A percentile compares a stretch with the other conserved stretches of the same genome.
These are phyloP conservation scores for Chloroceryle inda DNA, from an alignment of 2,797 vertebrate species.

Conservation along the genomic window DNA sequence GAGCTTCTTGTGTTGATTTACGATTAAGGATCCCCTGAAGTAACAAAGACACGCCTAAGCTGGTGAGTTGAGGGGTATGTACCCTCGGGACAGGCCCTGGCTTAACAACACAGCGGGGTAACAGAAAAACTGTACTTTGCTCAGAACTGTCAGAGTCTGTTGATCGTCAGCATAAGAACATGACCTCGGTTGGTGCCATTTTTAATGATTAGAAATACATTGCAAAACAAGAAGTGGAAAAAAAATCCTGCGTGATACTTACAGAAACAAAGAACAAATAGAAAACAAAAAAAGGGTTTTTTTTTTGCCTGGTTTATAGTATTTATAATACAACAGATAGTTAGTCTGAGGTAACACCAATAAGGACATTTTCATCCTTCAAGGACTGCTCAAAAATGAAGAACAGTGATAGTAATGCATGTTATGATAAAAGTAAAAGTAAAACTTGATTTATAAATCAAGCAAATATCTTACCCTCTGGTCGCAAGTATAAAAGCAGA, in stretches of 20 bases:
- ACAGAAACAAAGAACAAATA: conserved; percentile 66
- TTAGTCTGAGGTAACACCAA: conserved; percentile 60
- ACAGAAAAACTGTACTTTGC: neutral
- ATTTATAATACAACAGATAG: conserved; percentile 47
- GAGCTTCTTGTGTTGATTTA: neutral
- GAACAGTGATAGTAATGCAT: conserved; percentile 56
- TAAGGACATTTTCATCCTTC: conserved; percentile 14
- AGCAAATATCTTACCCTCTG: conserved; percentile 57
- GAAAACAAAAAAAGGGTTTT: conserved; percentile 15
- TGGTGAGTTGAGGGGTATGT: neutral
- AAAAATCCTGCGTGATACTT: conserved; percentile 52
- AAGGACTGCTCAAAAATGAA: conserved; percentile 26
- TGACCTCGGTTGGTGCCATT: conserved; percentile 59
- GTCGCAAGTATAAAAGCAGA: conserved; percentile 69
- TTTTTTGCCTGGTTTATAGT: conserved; percentile 26
- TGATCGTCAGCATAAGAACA: conserved; percentile 51
- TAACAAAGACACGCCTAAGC: neutral
- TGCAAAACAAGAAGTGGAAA: conserved; percentile 54
- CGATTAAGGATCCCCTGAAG: neutral
- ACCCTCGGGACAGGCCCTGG: neutral
- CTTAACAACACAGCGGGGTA: neutral
- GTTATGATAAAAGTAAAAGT: conserved; percentile 64
- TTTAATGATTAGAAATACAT: conserved; percentile 70
- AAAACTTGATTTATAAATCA: conserved; percentile 59
- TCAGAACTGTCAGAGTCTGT: neutral